Percentiles rank a stretch among this genome's conserved stretches.
phyloP scores from a whole-genome alignment of 2,888 invertebrate genomes.

The Brenthis ino region DNA sequence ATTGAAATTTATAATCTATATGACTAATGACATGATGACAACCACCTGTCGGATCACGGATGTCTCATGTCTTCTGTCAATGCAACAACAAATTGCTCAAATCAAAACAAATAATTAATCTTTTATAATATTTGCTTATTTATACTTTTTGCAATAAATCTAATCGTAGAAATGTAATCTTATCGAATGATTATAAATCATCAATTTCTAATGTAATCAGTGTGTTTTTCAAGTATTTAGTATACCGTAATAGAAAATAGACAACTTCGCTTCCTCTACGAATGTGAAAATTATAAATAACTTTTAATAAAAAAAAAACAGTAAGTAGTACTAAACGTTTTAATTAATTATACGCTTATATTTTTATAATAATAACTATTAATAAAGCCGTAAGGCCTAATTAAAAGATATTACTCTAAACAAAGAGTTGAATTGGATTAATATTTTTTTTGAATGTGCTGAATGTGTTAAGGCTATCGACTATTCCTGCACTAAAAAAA shows the following conservation, averaged over 20 bases:
- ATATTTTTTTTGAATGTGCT: too few species aligned
- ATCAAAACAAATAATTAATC: slow-evolving; percentile 17
- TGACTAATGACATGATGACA: too few species aligned
- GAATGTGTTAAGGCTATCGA: too few species aligned
- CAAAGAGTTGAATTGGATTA: too few species aligned
- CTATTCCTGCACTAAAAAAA: not conserved
- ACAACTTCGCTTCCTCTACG: not conserved
- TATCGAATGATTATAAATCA: slow-evolving; percentile 13
- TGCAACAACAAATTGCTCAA: slow-evolving; percentile 19
- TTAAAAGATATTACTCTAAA: too few species aligned
- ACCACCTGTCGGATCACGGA: too few species aligned
- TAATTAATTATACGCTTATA: too few species aligned
- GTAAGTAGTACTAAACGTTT: not conserved
- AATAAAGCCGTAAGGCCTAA: too few species aligned
- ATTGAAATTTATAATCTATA: too few species aligned
- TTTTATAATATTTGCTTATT: not conserved
- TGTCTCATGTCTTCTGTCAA: slow-evolving; percentile 7
- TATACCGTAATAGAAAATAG: slow-evolving; percentile 16
- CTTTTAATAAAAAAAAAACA: not conserved
- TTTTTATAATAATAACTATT: too few species aligned
- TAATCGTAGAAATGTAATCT: slow-evolving; percentile 15
- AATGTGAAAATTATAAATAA: slow-evolving; percentile 10
- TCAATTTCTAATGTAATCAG: slow-evolving; percentile 7
- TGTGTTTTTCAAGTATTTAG: slow-evolving; percentile 1
- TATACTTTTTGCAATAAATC: slow-evolving; percentile 9